Percentiles rank a stretch among this genome's conserved stretches.
phyloP scores from a whole-genome alignment of 2,888 invertebrate genomes.

The Cremastinae sp. region DNA sequence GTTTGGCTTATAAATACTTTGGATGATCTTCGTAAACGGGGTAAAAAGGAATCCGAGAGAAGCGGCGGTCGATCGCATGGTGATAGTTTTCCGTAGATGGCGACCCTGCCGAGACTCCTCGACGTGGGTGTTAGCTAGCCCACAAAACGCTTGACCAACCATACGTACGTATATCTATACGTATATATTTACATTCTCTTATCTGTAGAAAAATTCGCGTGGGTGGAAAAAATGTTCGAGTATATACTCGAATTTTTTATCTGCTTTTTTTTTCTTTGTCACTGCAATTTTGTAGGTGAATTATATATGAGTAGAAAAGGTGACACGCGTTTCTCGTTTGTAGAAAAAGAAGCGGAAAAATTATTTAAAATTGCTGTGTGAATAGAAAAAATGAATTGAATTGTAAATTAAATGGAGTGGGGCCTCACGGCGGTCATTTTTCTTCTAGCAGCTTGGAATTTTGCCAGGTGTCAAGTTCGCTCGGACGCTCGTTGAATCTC shows the following conservation, averaged over 20 bases:
- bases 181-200: constrained; percentile 16
- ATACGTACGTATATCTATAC: constrained; percentile 49
- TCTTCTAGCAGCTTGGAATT: constrained; percentile 58
- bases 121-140: constrained; percentile 70
- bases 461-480: constrained; percentile 57
- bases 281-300: too few relatives aligned
- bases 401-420: constrained; percentile 2
- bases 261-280: too few relatives aligned
- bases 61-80: constrained; percentile 8
- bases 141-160: constrained; percentile 69
- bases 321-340: not conserved
- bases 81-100: constrained; percentile 42
- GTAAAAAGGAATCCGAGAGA: too few relatives aligned
- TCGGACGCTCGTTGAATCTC: constrained; percentile 24
- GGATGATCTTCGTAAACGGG: too few relatives aligned
- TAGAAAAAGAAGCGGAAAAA: not conserved
- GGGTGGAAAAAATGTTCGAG: constrained; percentile 21
- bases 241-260: constrained; percentile 26
- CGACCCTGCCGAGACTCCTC: constrained; percentile 36
- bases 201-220: constrained; percentile 31
- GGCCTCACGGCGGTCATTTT: constrained; percentile 27
- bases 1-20: too few relatives aligned
- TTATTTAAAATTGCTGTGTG: not conserved
- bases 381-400: not conserved
- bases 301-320: too few relatives aligned